Conservation (phyloP, 2,797 vertebrate species). For the Atherinosoma microstoma region DNA sequence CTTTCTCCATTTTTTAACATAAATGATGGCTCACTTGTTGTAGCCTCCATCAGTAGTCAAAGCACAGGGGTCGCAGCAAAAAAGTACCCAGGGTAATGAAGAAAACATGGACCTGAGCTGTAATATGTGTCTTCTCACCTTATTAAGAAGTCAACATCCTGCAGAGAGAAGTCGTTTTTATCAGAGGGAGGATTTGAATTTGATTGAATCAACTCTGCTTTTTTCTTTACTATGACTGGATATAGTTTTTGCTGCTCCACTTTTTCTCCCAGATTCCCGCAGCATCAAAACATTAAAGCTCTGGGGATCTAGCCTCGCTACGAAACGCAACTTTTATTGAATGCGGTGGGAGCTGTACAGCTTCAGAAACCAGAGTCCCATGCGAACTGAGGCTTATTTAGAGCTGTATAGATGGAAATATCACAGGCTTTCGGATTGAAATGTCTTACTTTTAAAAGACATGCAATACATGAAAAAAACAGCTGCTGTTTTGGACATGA, state of each 20-base stretch:
- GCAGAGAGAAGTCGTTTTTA: constrained; percentile 1
- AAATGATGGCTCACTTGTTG: constrained; percentile 79
- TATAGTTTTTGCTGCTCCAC: constrained; percentile 45
- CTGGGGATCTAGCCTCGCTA: constrained; percentile 51
- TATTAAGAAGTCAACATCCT: constrained; percentile 22
- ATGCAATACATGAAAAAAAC: constrained; percentile 24
- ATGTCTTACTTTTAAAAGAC: constrained; percentile 12
- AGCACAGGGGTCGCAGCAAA: constrained; percentile 48
- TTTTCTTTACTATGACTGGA: constrained; percentile 11
- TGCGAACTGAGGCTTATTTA: constrained; percentile 36
- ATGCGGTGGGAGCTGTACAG: constrained; percentile 24
- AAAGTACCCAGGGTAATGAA: constrained; percentile 17
- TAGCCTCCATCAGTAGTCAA: constrained; percentile 52
- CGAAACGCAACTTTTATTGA: constrained; percentile 48
- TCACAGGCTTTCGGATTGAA: constrained; percentile 28
- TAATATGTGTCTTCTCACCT: constrained; percentile 40
- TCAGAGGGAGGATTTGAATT: background rate
- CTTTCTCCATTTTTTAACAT: constrained; percentile 77
- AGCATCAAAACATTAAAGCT: constrained; percentile 63
- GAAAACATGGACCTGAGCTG: constrained; percentile 23
- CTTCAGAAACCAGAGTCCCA: constrained; percentile 52
- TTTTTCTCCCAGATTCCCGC: constrained; percentile 50
- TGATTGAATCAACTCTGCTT: constrained; percentile 25
- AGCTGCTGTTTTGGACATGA: background rate
- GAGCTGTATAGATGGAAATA: constrained; percentile 24